Evolutionary conservation across 2,113 vertebrate species (phyloP), one percentile per base, ranked within the genome.

Genomic region (Semnornis frantzii): DNA sequence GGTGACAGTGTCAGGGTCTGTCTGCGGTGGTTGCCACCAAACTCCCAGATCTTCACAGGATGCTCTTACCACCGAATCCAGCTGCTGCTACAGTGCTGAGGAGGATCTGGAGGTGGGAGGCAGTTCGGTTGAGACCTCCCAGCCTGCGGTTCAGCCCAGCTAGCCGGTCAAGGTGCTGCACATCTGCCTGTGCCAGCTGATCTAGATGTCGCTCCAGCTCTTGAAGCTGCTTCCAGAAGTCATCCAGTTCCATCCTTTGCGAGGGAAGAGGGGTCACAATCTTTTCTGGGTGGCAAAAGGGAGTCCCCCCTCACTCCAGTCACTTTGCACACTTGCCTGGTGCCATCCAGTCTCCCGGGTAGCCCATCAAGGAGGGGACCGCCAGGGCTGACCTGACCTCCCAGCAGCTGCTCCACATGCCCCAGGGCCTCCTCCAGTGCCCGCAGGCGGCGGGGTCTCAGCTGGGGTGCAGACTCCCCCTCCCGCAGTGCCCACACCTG

Each of bases 361-460:
- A 97, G 89, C 34, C 80, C 69, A 1, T 65, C 15, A 3, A 97
- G 78, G 44, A 96, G 58, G 31, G 94, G 64, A 16, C n/a, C 33
- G 1, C 90, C 21, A 3, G 54, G 87, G 8, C 59, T 96, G 75
- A 97, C 82, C 25, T 95, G 72, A 3, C 54, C 10, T 0, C 74
- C 70, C 68, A 98, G 95, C 80, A 98, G 96, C n/a, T 31, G 90
- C 85, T 96, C 95, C 28, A 98, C 90, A 0, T 64, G 82, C 20
- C 77, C 82, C 86, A 99, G 95, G 70, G 96, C 96, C 65, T 77
- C 93, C 94, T 98, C 97, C 95, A 99, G 96, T 9, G 93, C 97
- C 74, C 39, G 87, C 55, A 99, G 97, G 42, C 95, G 98, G 3
- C 19, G 39, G 46, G 97, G 93, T 7, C 89, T 97, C 10, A 96